These are phyloP conservation scores for Phylloscopus collybita DNA, from an alignment of 2,797 vertebrate genomes.

Conservation along the genomic window DNA sequence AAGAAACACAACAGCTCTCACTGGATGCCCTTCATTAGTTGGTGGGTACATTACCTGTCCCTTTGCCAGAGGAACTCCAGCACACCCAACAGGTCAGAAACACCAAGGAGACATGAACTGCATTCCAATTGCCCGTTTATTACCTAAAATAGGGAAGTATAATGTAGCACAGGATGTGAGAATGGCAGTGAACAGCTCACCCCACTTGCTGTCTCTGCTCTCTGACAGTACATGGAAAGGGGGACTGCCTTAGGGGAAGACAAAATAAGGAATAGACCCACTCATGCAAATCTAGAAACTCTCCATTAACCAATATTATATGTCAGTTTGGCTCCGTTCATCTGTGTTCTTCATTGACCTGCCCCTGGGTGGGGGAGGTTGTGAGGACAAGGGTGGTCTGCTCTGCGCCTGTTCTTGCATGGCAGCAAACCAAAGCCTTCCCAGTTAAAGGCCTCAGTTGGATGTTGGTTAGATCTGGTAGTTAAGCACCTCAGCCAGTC, in stretches of 20 bases:
- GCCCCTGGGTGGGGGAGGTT: neutral
- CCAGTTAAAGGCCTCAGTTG: neutral
- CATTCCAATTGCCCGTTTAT: fast-evolving
- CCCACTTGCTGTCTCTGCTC: neutral
- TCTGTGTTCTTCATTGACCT: neutral
- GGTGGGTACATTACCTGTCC: neutral
- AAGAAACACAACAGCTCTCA: neutral
- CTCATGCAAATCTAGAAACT: neutral
- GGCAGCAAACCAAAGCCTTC: neutral
- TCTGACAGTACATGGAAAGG: neutral
- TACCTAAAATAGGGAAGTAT: neutral
- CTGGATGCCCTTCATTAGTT: neutral
- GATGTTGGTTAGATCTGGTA: neutral
- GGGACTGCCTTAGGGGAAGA: neutral
- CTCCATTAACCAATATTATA: neutral
- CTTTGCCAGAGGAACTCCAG: neutral
- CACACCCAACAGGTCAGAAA: neutral
- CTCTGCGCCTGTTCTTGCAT: neutral
- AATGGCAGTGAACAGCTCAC: neutral
- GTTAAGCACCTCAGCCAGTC: neutral
- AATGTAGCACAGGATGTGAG: neutral
- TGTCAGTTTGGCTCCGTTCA: neutral
- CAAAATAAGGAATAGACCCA: fast-evolving
- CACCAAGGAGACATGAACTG: neutral
- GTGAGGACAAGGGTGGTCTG: neutral